Percentiles rank a stretch among this genome's conserved stretches.
phyloP scores from a whole-genome alignment of 2,888 invertebrate species.

The Calephelis perditalis region DNA sequence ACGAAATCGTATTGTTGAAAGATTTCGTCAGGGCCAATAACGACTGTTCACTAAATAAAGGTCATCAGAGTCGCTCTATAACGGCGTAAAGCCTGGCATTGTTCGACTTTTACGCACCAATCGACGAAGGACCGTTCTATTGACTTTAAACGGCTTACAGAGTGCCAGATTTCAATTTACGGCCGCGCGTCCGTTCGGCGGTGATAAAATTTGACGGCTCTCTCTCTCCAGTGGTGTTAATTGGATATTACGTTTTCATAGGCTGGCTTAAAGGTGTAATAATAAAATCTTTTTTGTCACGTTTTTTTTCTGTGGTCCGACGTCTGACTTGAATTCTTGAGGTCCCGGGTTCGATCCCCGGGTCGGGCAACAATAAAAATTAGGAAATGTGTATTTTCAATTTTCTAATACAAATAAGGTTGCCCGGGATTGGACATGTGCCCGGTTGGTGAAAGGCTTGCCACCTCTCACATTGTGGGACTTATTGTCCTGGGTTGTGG shows the following conservation, averaged over 20 bases:
- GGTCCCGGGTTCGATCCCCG: too few relatives aligned
- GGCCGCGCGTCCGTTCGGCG: slow-evolving; percentile 36
- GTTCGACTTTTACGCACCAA: slow-evolving; percentile 50
- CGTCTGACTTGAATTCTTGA: too few relatives aligned
- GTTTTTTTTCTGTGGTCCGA: too few relatives aligned
- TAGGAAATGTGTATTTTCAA: too few relatives aligned
- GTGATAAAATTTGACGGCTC: slow-evolving; percentile 44
- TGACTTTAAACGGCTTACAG: slow-evolving; percentile 62
- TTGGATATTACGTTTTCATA: slow-evolving; percentile 12
- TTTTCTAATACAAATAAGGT: too few relatives aligned
- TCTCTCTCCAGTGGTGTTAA: slow-evolving; percentile 17
- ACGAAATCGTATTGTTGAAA: slow-evolving; percentile 5
- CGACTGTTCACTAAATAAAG: slow-evolving; percentile 9
- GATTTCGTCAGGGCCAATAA: slow-evolving; percentile 4
- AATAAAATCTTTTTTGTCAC: too few relatives aligned
- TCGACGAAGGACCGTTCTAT: slow-evolving; percentile 57
- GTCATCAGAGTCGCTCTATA: slow-evolving; percentile 16
- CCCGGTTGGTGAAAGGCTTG: too few relatives aligned
- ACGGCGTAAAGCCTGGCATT: slow-evolving; percentile 41
- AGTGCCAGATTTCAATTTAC: slow-evolving; percentile 59
- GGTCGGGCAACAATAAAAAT: too few relatives aligned
- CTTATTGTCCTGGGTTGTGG: too few relatives aligned
- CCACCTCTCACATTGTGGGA: too few relatives aligned
- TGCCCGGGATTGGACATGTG: too few relatives aligned
- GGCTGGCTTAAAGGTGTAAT: neutral